phyloP scores from a whole-genome alignment of 2,888 invertebrate species.

The Drosophila glabriapex region DNA sequence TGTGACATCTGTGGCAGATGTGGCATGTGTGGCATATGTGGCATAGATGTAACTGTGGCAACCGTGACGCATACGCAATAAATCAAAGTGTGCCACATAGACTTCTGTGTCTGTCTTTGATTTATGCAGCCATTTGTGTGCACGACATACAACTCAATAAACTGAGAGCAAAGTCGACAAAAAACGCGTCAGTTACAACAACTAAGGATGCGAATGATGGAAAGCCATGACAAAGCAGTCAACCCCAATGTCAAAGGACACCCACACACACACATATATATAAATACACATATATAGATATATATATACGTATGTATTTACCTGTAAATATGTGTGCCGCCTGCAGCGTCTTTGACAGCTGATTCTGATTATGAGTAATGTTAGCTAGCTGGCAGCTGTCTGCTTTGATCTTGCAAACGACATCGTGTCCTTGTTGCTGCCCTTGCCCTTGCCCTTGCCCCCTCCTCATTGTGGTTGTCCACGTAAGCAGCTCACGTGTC shows the following conservation, averaged over 20 bases:
- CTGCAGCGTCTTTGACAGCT: constrained; percentile 40
- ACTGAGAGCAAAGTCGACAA: constrained; percentile 17
- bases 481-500: constrained; percentile 23
- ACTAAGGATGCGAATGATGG: constrained; percentile 54
- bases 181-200: constrained; percentile 40
- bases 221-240: constrained; percentile 33
- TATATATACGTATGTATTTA: neutral
- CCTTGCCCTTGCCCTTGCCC: neutral
- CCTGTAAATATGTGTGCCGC: constrained; percentile 11
- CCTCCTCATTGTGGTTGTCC: constrained; percentile 1
- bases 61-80: constrained; percentile 48
- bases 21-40: constrained; percentile 9
- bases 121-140: constrained; percentile 60
- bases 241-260: constrained; percentile 68
- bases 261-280: constrained; percentile 13
- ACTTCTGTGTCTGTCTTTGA: constrained; percentile 64
- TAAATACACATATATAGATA: neutral
- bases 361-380: constrained; percentile 46
- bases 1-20: constrained; percentile 4
- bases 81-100: constrained; percentile 39
- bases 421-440: constrained; percentile 11
- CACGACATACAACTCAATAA: constrained; percentile 64
- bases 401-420: constrained; percentile 49
- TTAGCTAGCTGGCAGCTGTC: constrained; percentile 23
- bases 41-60: constrained; percentile 27